Percentiles rank a stretch among this genome's conserved stretches.
phyloP scores from a whole-genome alignment of 2,888 invertebrate species.

The Boloria selene region DNA sequence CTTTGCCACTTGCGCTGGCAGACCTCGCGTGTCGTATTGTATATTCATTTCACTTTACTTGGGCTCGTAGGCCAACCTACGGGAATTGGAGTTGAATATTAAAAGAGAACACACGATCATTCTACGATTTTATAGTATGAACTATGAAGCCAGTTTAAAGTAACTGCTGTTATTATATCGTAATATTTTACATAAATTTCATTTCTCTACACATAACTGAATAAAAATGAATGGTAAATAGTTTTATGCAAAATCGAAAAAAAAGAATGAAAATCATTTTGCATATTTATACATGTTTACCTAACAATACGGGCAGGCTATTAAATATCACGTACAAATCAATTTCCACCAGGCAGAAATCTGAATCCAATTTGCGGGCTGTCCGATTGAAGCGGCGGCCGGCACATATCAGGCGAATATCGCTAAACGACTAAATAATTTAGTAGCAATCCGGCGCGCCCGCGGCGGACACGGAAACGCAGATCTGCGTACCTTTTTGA shows the following conservation, averaged over 20 bases:
- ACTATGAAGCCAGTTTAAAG: neutral
- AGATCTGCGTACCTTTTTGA: conserved; percentile 39
- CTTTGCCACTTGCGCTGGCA: conserved; percentile 62
- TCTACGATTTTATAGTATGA: neutral
- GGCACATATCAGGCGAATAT: conserved; percentile 76
- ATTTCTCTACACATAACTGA: conserved; percentile 6
- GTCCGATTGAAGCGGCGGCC: conserved; percentile 71
- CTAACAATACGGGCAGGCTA: conserved; percentile 60
- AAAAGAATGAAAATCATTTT: conserved; percentile 25
- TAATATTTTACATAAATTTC: neutral
- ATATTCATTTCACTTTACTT: conserved; percentile 70
- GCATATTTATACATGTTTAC: conserved; percentile 47
- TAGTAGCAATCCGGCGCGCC: conserved; percentile 70
- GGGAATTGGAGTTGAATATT: conserved; percentile 43
- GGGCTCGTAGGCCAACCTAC: conserved; percentile 47
- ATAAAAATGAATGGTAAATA: conserved; percentile 25
- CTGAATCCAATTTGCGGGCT: conserved; percentile 81
- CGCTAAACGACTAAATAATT: conserved; percentile 82
- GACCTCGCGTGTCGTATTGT: conserved; percentile 71
- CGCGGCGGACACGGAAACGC: conserved; percentile 51
- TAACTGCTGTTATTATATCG: neutral
- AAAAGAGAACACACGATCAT: conserved; percentile 47
- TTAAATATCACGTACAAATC: conserved; percentile 79
- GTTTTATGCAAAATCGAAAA: conserved; percentile 36
- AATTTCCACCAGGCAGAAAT: conserved; percentile 77